Evolutionary conservation across 92 coral and sea anemone species (phyloP).

Genomic region (Porites rus): DNA sequence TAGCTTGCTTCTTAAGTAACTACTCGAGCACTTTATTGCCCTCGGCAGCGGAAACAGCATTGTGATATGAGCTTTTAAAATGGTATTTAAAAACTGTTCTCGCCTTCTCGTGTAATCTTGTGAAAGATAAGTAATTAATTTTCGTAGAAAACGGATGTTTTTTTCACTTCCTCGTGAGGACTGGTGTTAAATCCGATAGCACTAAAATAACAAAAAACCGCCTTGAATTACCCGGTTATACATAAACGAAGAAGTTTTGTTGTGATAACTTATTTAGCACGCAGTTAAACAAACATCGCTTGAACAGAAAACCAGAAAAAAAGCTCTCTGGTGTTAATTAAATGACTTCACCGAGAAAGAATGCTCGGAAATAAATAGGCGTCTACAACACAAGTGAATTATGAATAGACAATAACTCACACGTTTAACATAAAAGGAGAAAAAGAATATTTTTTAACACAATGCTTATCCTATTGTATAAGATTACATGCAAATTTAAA

Average conservation of each 20-base stretch:
- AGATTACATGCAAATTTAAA: slow-evolving; percentile 21
- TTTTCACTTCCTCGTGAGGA: slow-evolving; percentile 14
- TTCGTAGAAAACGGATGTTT: slow-evolving; percentile 2
- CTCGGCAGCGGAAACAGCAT: slow-evolving; percentile 42
- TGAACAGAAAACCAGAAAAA: not conserved
- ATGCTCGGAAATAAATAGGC: not conserved
- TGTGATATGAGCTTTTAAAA: slow-evolving; percentile 30
- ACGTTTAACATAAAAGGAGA: slow-evolving; percentile 27
- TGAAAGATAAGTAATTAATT: slow-evolving; percentile 44
- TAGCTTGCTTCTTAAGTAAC: slow-evolving; percentile 34
- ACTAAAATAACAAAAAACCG: not conserved
- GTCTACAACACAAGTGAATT: slow-evolving; percentile 26
- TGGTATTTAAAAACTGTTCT: slow-evolving; percentile 41
- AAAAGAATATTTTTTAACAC: slow-evolving; percentile 21
- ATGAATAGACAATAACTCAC: slow-evolving; percentile 34
- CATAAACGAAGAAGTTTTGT: not conserved
- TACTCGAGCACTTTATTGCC: slow-evolving; percentile 35
- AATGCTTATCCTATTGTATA: slow-evolving; percentile 26
- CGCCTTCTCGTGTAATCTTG: slow-evolving; percentile 41
- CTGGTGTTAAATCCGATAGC: slow-evolving; percentile 33
- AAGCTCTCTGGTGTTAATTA: not conserved
- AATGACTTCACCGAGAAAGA: slow-evolving; percentile 4
- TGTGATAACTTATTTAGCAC: not conserved
- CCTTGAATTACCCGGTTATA: slow-evolving; percentile 1
- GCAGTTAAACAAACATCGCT: slow-evolving; percentile 34